These are phyloP conservation scores for Xyliphius kryptos DNA, from an alignment of 2,113 vertebrate species.

Conservation along the genomic window DNA sequence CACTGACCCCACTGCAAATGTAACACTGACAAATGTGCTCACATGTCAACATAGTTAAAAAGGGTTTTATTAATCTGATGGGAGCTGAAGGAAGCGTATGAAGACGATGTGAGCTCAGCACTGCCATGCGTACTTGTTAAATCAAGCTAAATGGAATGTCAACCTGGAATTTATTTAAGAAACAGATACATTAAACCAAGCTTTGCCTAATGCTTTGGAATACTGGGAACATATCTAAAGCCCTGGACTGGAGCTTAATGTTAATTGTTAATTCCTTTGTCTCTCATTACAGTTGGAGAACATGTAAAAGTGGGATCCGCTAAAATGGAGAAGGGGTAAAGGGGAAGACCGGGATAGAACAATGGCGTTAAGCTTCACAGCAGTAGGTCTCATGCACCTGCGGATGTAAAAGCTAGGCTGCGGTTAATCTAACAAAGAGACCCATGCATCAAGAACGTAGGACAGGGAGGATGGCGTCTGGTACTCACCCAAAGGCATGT, in stretches of 20 bases:
- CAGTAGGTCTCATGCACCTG: constrained; percentile 63
- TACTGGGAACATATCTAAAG: too few relatives aligned
- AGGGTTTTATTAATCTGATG: constrained; percentile 4
- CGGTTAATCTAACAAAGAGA: constrained; percentile 54
- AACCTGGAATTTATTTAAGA: too few relatives aligned
- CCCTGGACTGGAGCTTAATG: too few relatives aligned
- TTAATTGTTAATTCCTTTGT: constrained; percentile 22
- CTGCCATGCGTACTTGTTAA: constrained; percentile 50
- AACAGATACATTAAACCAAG: too few relatives aligned
- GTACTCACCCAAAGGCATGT: constrained; percentile 88
- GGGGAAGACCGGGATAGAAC: constrained; percentile 40
- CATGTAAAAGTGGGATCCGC: constrained; percentile 31
- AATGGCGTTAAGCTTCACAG: constrained; percentile 52
- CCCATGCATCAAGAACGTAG: constrained; percentile 78
- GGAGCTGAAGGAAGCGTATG: constrained; percentile 49
- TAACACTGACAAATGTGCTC: too few relatives aligned
- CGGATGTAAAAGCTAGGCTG: constrained; percentile 36
- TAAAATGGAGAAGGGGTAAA: constrained; percentile 22
- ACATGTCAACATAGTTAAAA: too few relatives aligned
- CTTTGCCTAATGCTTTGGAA: too few relatives aligned
- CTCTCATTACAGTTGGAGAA: constrained; percentile 54
- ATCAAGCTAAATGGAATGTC: neutral
- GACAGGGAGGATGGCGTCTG: constrained; percentile 60
- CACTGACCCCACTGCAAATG: neutral
- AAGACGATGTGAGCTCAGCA: constrained; percentile 45